Base-by-base conservation (phyloP, 2,113 vertebrate genomes). In the Labrus mixtus region DNA sequence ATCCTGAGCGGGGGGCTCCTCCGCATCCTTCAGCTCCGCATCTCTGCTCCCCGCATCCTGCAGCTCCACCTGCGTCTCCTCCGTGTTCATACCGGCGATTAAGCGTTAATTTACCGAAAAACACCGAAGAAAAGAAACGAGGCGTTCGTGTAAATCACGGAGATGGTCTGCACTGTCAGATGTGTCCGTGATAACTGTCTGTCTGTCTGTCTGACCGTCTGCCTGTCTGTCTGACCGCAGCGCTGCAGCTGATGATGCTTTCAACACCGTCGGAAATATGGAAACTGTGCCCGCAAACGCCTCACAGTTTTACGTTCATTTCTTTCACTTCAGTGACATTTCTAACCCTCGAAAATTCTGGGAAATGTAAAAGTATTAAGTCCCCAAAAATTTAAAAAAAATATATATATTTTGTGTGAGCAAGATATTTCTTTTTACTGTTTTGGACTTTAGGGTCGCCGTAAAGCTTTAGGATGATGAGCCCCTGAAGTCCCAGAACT, bases 11-110 rank as follows among this genome's bases (percentile, higher is more conserved):
- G 58, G 54, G 19, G 93, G 29, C 29, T 29, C 78, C 23, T 93
- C 93, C n/a, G 83, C 22, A 10, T 82, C 79, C 10, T 67, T 76
- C 45, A 6, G 55, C 20, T 68, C 48, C 13, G 65, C 70, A 20
- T 75, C 72, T 10, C 23, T 11, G 43, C 1, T 37, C 53, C 11
- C 23, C 10, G 60, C 63, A 19, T 86, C 81, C 76, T 79, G 45
- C 74, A 81, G 64, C 7, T 91, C 80, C 80, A 87, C 63, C 45
- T 61, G 57, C 0, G 82, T 82, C 73, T 88, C 76, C 65, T 85
- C 84, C 17, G 73, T 68, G 79, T 68, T 86, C 85, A 87, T 89
- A 4, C 20, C 64, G 71, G 29, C 43, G 1, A 9, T 0, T 6
- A 8, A 8, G 37, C 36, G 59, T 8, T n/a, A 16, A 6, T 12